Conservation (phyloP, 2,113 vertebrate species). For the Ondatra zibethicus region DNA sequence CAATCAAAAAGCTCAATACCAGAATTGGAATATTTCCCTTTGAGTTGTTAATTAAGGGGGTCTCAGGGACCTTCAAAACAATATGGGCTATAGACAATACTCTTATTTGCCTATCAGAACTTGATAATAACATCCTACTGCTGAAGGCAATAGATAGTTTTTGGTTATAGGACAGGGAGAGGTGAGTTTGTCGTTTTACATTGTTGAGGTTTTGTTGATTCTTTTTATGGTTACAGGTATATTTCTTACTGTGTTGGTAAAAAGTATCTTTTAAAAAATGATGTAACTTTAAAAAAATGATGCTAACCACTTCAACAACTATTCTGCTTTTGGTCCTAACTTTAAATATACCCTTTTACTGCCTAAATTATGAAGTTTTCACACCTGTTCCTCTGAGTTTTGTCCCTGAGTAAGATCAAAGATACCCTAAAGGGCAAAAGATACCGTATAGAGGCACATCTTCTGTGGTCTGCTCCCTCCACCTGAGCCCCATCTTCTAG, state of each 20-base stretch:
- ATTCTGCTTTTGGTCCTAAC: background rate
- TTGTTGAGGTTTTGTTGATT: background rate
- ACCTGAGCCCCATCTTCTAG: background rate
- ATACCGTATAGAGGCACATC: background rate
- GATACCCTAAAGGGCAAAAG: background rate
- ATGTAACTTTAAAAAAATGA: background rate
- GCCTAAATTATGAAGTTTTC: background rate
- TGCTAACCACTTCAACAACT: background rate
- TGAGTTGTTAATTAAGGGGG: background rate
- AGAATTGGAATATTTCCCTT: background rate
- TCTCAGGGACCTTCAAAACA: background rate
- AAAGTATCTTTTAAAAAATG: background rate
- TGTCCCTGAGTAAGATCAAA: background rate
- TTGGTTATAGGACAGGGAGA: background rate
- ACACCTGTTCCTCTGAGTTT: background rate
- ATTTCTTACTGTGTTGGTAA: background rate
- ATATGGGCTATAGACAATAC: background rate
- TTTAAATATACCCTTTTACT: background rate
- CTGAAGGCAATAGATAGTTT: background rate
- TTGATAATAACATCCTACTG: background rate
- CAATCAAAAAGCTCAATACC: background rate
- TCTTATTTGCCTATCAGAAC: background rate
- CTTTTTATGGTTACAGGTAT: background rate
- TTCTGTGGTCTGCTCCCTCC: background rate
- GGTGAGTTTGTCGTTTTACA: background rate